Evolutionary conservation across 2,888 invertebrate species (phyloP), one percentile per base, ranked within the genome.

Genomic region (Zeuzera pyrina): DNA sequence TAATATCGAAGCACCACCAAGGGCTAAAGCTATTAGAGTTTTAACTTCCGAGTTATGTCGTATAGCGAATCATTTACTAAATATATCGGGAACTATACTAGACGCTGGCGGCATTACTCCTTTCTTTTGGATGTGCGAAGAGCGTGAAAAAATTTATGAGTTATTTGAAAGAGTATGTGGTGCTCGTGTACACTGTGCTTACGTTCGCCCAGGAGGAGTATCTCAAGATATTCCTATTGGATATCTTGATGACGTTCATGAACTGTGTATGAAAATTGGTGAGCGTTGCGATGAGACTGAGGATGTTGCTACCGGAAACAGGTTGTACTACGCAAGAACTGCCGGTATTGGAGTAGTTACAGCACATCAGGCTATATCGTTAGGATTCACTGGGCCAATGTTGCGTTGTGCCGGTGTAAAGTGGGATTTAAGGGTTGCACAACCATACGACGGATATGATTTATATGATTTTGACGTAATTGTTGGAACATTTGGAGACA

Each of bases 41-140:
- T 46, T 94, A 49, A 90, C 91, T 67, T 86, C 84, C 10, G 95
- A 96, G 72, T 64, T 94, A 8, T 89, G 89, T 33, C 86, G 96
- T 28, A 59, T 96, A 29, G 84, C 91, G 32, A 96, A 95, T 66
- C 95, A 96, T 64, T 76, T 91, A 31, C 86, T 94, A 72, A 91
- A 89, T 31, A 66, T 93, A 25, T 88, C 89, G 0, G 88, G 91
- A 0, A 89, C 92, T 38, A 85, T 91, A 12, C 76, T 96, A 10
- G 95, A 96, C 57, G 86, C 92, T 12, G 95, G 95, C 12, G 94
- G 91, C 3, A 89, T 96, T 44, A 94, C 95, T 1, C 95, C 95
- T 1, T 90, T 94, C 54, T 95, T 96, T 68, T 96, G 95, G 94
- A 84, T 94, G 57, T 94, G 94, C 63, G 94, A 95, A 69, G 95